Conservation (phyloP, 2,797 vertebrate species). For the Heteromormyrus szaboi region DNA sequence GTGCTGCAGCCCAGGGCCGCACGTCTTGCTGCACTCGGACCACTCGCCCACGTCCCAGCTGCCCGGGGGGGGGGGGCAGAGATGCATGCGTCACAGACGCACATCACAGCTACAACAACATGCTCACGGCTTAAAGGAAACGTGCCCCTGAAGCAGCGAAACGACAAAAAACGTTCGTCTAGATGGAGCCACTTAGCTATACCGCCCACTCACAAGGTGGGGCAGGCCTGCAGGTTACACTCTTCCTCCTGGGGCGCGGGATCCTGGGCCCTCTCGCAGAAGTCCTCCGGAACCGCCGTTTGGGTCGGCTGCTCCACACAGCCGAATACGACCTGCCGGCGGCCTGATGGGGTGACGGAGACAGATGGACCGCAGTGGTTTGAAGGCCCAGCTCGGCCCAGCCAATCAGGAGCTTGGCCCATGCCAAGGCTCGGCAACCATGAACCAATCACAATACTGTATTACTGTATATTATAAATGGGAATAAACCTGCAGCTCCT, state of each 20-base stretch:
- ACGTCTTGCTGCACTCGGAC: slow-evolving; percentile 68
- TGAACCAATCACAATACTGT: background rate
- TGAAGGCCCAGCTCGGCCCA: background rate
- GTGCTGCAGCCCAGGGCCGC: slow-evolving; percentile 59
- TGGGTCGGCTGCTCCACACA: slow-evolving; percentile 53
- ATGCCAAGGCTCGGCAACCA: background rate
- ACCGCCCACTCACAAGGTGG: slow-evolving; percentile 52
- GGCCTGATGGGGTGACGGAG: slow-evolving; percentile 43
- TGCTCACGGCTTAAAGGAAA: background rate
- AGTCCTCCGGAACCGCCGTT: slow-evolving; percentile 44
- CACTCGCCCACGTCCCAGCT: slow-evolving; percentile 67
- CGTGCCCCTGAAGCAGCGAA: background rate
- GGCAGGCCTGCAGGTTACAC: slow-evolving; percentile 56
- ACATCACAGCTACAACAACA: background rate
- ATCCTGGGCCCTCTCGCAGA: slow-evolving; percentile 48
- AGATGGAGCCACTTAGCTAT: background rate
- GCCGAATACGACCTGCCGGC: slow-evolving; percentile 45
- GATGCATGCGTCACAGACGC: background rate
- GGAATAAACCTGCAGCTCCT: background rate
- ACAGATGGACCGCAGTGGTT: background rate
- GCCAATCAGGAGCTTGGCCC: background rate
- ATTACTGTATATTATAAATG: background rate
- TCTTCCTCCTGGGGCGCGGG: slow-evolving; percentile 47
- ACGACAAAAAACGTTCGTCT: background rate
- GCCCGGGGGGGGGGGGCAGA: background rate